phyloP scores from a whole-genome alignment of 2,797 vertebrate species.

The Artibeus jamaicensis region DNA sequence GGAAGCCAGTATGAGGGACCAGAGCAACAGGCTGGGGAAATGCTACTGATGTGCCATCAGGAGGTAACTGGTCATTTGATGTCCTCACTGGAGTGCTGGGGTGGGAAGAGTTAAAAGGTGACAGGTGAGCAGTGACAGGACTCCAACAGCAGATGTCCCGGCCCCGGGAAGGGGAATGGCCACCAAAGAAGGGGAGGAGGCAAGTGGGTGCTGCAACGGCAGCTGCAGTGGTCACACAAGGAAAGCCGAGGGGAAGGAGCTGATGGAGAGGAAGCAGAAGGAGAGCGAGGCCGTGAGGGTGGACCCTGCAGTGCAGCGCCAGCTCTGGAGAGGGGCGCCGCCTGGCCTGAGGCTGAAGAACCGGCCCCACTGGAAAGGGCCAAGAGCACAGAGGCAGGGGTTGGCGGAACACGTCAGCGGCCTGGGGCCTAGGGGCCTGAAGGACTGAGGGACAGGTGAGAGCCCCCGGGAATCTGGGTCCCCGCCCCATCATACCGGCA shows the following conservation, averaged over 20 bases:
- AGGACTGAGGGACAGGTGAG: neutral
- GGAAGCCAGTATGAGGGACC: neutral
- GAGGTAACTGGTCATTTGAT: neutral
- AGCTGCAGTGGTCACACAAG: no score
- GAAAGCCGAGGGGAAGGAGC: neutral
- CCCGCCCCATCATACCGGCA: no score
- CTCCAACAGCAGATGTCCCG: neutral
- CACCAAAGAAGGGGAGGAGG: rapidly evolving
- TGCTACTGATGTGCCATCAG: rapidly evolving
- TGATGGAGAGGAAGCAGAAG: neutral
- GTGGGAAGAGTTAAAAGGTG: neutral
- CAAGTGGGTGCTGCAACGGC: neutral
- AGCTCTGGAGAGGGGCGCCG: no score
- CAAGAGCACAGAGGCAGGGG: neutral
- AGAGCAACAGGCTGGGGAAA: neutral
- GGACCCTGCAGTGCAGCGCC: rapidly evolving
- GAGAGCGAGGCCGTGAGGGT: neutral
- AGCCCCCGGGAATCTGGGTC: neutral
- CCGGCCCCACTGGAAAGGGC: neutral
- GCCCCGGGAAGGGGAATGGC: neutral
- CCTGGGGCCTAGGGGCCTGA: neutral
- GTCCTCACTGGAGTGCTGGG: no score
- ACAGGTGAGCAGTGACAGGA: neutral
- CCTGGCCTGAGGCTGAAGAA: neutral
- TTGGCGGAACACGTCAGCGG: rapidly evolving